phyloP scores from a whole-genome alignment of 2,113 vertebrate genomes.

The Trematocara stigmaticum region DNA sequence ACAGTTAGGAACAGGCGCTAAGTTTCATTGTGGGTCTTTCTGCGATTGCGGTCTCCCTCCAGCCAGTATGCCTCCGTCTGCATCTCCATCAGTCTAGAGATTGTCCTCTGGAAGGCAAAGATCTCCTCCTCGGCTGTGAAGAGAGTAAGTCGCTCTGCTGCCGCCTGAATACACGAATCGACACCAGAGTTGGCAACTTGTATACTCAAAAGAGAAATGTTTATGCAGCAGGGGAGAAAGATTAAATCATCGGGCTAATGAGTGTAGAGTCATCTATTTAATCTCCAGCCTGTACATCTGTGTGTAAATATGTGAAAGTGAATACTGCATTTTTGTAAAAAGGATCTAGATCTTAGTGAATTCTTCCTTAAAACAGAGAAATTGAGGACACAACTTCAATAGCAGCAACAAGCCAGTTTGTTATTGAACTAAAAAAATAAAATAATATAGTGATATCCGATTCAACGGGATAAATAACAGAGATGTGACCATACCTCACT shows the following conservation, averaged over 20 bases:
- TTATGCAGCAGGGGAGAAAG: not conserved
- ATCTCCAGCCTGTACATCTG: not conserved
- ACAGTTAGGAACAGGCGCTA: not conserved
- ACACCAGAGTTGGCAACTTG: not conserved
- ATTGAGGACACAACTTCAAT: not conserved
- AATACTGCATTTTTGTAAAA: not conserved
- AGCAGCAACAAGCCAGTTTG: not conserved
- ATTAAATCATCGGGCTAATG: not conserved
- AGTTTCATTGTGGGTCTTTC: not conserved
- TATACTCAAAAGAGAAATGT: not conserved
- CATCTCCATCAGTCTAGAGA: slow-evolving; percentile 93
- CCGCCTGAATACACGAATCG: slow-evolving; percentile 58
- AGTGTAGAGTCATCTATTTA: not conserved
- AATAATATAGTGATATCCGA: not conserved
- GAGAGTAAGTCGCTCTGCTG: slow-evolving; percentile 78
- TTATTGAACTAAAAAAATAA: not conserved
- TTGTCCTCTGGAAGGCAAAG: slow-evolving; percentile 88
- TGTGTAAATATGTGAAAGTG: not conserved
- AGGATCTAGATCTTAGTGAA: not conserved
- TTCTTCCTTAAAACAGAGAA: not conserved
- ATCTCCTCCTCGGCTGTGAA: slow-evolving; percentile 92
- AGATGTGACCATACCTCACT: slow-evolving; percentile 72
- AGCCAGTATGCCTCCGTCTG: slow-evolving; percentile 90
- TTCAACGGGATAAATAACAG: not conserved
- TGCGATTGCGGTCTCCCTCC: slow-evolving; percentile 78